Conservation (phyloP, 2,113 vertebrate species). For the Athene noctua region DNA sequence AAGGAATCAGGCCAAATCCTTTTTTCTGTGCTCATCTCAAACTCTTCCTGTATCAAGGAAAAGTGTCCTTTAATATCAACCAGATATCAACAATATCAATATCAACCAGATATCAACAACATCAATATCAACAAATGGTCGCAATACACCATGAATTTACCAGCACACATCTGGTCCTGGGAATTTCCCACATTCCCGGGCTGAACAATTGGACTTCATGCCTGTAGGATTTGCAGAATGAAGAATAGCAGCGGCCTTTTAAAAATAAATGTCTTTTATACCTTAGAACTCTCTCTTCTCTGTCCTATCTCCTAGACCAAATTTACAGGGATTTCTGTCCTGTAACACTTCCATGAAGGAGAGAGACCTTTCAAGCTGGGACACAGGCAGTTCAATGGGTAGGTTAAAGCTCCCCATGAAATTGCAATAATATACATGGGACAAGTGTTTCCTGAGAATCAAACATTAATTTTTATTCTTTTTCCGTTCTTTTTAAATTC, state of each 20-base stretch:
- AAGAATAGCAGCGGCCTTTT: not conserved
- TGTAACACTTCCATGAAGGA: not conserved
- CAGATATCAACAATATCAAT: too few species aligned
- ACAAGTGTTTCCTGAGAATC: not conserved
- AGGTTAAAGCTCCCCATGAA: not conserved
- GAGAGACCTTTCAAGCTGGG: not conserved
- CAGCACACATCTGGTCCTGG: not conserved
- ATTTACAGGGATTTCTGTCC: not conserved
- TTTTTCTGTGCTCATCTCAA: not conserved
- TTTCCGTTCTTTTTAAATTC: not conserved
- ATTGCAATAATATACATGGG: not conserved
- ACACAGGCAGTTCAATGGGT: not conserved
- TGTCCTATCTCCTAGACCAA: not conserved
- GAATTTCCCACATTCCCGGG: not conserved
- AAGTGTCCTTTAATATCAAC: not conserved
- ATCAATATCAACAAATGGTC: not conserved
- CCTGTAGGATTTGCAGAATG: not conserved
- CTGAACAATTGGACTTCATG: not conserved
- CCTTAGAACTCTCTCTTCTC: not conserved
- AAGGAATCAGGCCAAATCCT: not conserved
- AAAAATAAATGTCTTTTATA: not conserved
- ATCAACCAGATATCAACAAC: not conserved
- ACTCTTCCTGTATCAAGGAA: not conserved
- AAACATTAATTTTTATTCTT: not conserved
- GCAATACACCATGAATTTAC: not conserved